Evolutionary conservation across 2,113 vertebrate genomes (phyloP).

Genomic region (Scartelaos histophorus): DNA sequence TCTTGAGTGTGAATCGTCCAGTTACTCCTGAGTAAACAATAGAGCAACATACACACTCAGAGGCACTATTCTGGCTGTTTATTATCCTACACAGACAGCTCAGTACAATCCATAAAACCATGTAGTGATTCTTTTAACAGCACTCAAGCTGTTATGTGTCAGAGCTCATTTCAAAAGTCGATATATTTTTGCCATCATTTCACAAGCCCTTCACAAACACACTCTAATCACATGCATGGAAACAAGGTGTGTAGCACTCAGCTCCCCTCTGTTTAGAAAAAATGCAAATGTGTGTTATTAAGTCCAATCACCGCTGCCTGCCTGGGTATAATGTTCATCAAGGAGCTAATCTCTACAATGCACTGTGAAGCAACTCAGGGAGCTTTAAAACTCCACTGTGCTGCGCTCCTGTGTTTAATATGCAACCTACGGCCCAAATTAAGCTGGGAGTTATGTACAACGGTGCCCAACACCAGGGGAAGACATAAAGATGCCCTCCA

Average conservation of each 20-base stretch:
- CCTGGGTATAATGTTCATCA: slow-evolving; percentile 41
- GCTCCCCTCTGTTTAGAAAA: slow-evolving; percentile 42
- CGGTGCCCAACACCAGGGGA: not conserved
- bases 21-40: not conserved
- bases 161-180: slow-evolving; percentile 58
- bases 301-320: slow-evolving; percentile 41
- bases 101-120: slow-evolving; percentile 38
- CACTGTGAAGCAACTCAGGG: slow-evolving; percentile 9
- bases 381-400: not conserved
- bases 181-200: slow-evolving; percentile 33
- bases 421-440: not conserved
- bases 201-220: slow-evolving; percentile 26
- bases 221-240: slow-evolving; percentile 31
- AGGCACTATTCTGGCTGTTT: slow-evolving; percentile 37
- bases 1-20: not conserved
- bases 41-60: slow-evolving; percentile 15
- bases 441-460: slow-evolving; percentile 10
- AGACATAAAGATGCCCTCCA: not conserved
- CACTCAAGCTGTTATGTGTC: slow-evolving; percentile 62
- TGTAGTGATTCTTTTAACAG: slow-evolving; percentile 42
- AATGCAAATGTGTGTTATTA: slow-evolving; percentile 56
- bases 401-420: slow-evolving; percentile 15
- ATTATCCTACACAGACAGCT: slow-evolving; percentile 42
- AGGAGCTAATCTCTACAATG: slow-evolving; percentile 32
- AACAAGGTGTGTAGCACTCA: slow-evolving; percentile 22